These are phyloP conservation scores for Eptesicus fuscus DNA, from an alignment of 2,113 vertebrate genomes.

Conservation along the genomic window DNA sequence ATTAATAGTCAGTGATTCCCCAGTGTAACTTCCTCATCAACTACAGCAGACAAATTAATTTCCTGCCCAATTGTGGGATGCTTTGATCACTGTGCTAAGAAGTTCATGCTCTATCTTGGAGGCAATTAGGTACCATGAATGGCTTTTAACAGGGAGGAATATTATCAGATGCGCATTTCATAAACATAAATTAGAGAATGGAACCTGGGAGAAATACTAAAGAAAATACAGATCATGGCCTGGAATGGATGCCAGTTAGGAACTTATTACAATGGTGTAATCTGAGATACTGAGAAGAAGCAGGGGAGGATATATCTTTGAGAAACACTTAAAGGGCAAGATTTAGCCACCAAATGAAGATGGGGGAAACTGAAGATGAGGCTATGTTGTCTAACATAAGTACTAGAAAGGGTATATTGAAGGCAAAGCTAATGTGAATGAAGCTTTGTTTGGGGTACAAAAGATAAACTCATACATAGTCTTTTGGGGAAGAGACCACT, in stretches of 20 bases:
- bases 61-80: neutral
- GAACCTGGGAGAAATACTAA: neutral
- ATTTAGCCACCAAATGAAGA: neutral
- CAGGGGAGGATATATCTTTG: neutral
- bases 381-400: neutral
- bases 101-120: neutral
- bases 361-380: neutral
- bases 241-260: neutral
- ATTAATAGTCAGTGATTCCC: neutral
- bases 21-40: neutral
- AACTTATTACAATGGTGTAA: neutral
- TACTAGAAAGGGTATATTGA: neutral
- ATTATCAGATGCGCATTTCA: neutral
- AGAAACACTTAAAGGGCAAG: neutral
- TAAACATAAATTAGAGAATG: slow-evolving; percentile 7
- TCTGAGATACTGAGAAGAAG: neutral
- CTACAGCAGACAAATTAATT: neutral
- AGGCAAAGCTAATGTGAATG: neutral
- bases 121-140: neutral
- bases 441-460: neutral
- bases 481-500: neutral
- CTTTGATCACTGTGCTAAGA: neutral
- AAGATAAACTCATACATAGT: neutral
- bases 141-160: neutral
- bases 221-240: neutral